phyloP scores from a whole-genome alignment of 1,140 invertebrate genomes.

The Scylla paramamosain region DNA sequence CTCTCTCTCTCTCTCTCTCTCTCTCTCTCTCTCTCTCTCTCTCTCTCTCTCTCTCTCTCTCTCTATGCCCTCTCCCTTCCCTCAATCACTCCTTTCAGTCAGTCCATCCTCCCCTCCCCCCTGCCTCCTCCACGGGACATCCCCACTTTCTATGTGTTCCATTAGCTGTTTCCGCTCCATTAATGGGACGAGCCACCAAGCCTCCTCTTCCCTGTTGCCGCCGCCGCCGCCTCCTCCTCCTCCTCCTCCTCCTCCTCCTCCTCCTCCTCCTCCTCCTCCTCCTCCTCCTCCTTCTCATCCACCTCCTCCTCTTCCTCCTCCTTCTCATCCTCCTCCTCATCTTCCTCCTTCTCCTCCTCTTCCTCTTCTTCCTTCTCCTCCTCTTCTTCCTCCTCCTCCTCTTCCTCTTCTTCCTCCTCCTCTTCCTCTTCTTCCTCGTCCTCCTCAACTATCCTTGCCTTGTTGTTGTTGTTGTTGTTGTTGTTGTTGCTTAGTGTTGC shows the following conservation, averaged over 20 bases:
- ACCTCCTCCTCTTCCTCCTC: not conserved
- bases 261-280: not conserved
- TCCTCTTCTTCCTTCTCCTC: not conserved
- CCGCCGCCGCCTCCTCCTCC: not conserved
- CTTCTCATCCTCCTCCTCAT: not conserved
- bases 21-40: not conserved
- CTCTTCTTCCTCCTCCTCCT: no score
- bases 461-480: no score
- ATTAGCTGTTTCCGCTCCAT: not conserved
- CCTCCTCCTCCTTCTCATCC: not conserved
- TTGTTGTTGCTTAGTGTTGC: no score
- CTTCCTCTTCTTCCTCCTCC: no score
- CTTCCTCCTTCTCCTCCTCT: no score
- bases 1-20: not conserved
- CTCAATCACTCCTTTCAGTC: not conserved
- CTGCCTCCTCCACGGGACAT: not conserved
- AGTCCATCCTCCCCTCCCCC: not conserved
- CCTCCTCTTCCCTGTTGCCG: not conserved
- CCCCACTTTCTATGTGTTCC: not conserved
- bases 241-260: not conserved
- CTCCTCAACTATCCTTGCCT: no score
- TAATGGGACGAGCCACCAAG: not conserved
- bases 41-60: conserved; percentile 35
- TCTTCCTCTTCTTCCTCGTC: no score
- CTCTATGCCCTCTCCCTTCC: not conserved